Evolutionary conservation across 1,140 invertebrate genomes (phyloP).

Genomic region (Temnothorax nylanderi): DNA sequence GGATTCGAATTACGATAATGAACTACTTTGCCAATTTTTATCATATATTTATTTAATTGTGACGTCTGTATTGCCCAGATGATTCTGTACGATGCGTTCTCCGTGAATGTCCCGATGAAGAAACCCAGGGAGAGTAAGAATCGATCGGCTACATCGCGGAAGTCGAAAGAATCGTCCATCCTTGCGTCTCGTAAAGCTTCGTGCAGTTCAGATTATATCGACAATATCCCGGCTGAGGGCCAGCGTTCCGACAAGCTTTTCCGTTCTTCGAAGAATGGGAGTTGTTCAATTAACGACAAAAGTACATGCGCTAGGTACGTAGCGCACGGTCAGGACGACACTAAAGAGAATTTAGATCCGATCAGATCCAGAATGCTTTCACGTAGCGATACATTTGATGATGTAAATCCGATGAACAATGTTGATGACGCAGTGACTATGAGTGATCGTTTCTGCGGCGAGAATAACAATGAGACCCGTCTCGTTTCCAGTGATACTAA

Average conservation of each 20-base stretch:
- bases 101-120: slow-evolving; percentile 72
- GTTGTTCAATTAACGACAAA: slow-evolving; percentile 13
- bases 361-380: background rate
- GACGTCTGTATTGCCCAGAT: slow-evolving; percentile 67
- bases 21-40: background rate
- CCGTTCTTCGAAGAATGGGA: background rate
- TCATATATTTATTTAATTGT: background rate
- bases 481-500: slow-evolving; percentile 12
- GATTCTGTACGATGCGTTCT: slow-evolving; percentile 71
- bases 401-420: slow-evolving; percentile 5
- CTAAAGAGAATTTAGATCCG: slow-evolving; percentile 76
- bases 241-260: background rate
- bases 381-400: slow-evolving; percentile 23
- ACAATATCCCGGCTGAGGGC: background rate
- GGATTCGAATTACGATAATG: background rate
- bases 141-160: background rate
- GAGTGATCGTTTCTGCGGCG: background rate
- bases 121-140: slow-evolving; percentile 6
- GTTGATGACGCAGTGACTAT: background rate
- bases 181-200: slow-evolving; percentile 7
- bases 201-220: background rate
- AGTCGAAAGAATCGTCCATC: background rate
- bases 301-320: background rate
- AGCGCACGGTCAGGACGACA: slow-evolving; percentile 52
- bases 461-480: background rate